Percentiles rank a stretch among this genome's conserved stretches.
phyloP scores from a whole-genome alignment of 2,113 vertebrate genomes.

The Silurus asotus region DNA sequence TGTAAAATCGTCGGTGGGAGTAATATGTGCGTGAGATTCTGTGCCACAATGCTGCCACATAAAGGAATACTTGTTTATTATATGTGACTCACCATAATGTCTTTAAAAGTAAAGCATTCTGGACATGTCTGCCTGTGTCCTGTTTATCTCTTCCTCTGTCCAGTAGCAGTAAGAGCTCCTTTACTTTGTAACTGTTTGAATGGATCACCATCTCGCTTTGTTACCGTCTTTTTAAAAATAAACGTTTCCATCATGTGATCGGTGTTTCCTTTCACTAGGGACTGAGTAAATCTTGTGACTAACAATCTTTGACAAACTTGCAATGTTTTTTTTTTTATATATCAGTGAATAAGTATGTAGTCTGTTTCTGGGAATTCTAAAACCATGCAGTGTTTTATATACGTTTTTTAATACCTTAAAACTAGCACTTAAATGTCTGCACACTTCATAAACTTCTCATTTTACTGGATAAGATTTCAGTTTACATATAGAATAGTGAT shows the following conservation, averaged over 20 bases:
- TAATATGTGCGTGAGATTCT: slow-evolving; percentile 66
- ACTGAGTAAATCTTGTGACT: neutral
- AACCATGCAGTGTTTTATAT: neutral
- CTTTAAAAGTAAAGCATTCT: slow-evolving; percentile 63
- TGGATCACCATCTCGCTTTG: slow-evolving; percentile 86
- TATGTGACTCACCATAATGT: slow-evolving; percentile 37
- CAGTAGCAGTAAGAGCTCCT: slow-evolving; percentile 83
- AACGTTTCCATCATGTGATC: slow-evolving; percentile 75
- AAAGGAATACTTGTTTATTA: slow-evolving; percentile 54
- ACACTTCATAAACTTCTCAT: neutral
- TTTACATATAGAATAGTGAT: neutral
- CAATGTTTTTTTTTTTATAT: neutral
- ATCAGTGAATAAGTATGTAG: neutral
- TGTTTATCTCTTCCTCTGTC: slow-evolving; percentile 77
- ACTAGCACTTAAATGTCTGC: neutral
- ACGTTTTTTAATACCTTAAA: neutral
- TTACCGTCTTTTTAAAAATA: slow-evolving; percentile 91
- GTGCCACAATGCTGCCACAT: slow-evolving; percentile 57
- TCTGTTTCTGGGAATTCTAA: neutral
- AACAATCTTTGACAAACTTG: neutral
- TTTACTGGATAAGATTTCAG: neutral
- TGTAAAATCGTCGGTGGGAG: slow-evolving; percentile 62
- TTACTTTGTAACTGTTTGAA: slow-evolving; percentile 91
- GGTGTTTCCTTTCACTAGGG: neutral
- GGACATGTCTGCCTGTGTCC: slow-evolving; percentile 69